Evolutionary conservation across 1,140 invertebrate species (phyloP).

Genomic region (Drosophila leontia): DNA sequence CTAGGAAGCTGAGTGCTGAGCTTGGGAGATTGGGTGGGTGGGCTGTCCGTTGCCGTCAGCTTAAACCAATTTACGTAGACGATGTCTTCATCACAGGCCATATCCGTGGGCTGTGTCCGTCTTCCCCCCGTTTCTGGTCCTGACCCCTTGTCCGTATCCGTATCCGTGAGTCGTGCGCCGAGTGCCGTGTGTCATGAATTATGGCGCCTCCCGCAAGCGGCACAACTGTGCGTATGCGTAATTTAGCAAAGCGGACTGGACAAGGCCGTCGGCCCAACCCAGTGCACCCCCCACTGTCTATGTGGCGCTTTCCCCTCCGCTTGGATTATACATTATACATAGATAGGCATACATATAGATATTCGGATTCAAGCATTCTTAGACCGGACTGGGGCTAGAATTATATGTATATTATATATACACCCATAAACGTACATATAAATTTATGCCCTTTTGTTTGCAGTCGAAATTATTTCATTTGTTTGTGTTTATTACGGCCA

Average conservation of each 20-base stretch:
- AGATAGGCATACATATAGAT: slow-evolving; percentile 35
- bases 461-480: slow-evolving; percentile 82
- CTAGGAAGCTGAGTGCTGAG: slow-evolving; percentile 5
- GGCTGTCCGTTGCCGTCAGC: slow-evolving; percentile 64
- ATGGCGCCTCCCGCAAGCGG: slow-evolving; percentile 58
- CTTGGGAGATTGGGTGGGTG: slow-evolving; percentile 37
- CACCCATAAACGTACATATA: slow-evolving; percentile 56
- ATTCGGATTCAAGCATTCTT: slow-evolving; percentile 26
- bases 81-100: slow-evolving; percentile 72
- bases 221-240: slow-evolving; percentile 80
- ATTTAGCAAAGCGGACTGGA: slow-evolving; percentile 62
- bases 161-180: slow-evolving; percentile 45
- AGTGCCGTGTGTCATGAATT: slow-evolving; percentile 78
- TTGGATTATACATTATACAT: slow-evolving; percentile 49
- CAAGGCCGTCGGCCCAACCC: slow-evolving; percentile 10
- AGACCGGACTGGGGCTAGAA: slow-evolving; percentile 3
- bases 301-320: slow-evolving; percentile 17
- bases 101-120: slow-evolving; percentile 10
- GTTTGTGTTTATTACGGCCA: slow-evolving; percentile 80
- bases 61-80: slow-evolving; percentile 82
- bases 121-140: slow-evolving; percentile 13
- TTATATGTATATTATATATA: slow-evolving; percentile 10
- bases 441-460: slow-evolving; percentile 82
- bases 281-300: slow-evolving; percentile 44
- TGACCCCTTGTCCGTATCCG: slow-evolving; percentile 11